A percentile compares a stretch with the other conserved stretches of the same genome.
Conservation (phyloP, 2,797 vertebrate species). For the Acestrorhynchus altus region DNA sequence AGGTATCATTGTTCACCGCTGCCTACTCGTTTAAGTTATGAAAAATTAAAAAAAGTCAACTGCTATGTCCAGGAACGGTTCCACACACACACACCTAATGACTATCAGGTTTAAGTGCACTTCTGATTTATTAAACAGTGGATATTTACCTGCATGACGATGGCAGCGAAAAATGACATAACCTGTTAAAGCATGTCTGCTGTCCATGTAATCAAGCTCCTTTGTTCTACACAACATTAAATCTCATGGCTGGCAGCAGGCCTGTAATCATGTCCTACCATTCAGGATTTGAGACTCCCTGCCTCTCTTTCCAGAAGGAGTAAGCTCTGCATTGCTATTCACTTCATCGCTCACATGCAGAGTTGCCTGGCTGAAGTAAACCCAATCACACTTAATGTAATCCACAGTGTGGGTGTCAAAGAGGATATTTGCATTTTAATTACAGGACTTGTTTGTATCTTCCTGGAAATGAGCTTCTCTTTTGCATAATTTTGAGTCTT, state of each 20-base stretch:
- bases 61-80: neutral
- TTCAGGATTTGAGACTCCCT: constrained; percentile 22
- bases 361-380: constrained; percentile 21
- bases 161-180: constrained; percentile 6
- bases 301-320: constrained; percentile 17
- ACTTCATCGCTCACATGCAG: constrained; percentile 19
- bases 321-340: constrained; percentile 16
- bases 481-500: neutral
- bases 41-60: neutral
- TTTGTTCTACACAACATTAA: constrained; percentile 37
- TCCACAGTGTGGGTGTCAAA: constrained; percentile 41
- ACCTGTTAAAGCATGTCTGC: constrained; percentile 14
- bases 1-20: too few relatives aligned
- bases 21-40: neutral
- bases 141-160: constrained; percentile 30
- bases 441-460: constrained; percentile 37
- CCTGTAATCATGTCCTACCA: constrained; percentile 21
- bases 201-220: constrained; percentile 22
- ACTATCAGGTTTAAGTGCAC: neutral
- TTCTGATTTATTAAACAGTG: constrained; percentile 8
- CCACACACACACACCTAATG: neutral
- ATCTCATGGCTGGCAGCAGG: constrained; percentile 11
- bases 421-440: constrained; percentile 56
- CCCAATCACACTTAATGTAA: constrained; percentile 28
- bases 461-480: constrained; percentile 21